phyloP scores from a whole-genome alignment of 2,113 vertebrate species.

The Calidris pugnax region DNA sequence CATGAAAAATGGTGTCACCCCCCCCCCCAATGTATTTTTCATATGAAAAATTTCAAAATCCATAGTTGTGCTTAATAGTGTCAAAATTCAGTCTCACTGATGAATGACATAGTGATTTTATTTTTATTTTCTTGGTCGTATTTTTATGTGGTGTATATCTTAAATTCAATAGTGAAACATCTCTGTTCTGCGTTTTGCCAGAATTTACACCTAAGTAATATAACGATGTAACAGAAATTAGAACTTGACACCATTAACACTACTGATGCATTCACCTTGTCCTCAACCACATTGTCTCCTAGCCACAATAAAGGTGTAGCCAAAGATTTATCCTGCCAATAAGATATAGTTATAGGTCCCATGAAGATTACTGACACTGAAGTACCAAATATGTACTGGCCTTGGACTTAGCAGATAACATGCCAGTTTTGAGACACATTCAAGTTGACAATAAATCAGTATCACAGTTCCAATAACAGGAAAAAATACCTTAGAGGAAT shows the following conservation, averaged over 20 bases:
- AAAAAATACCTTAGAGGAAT: slow-evolving; percentile 31
- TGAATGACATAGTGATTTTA: background rate
- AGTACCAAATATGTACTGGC: slow-evolving; percentile 53
- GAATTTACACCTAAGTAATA: background rate
- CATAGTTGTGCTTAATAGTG: background rate
- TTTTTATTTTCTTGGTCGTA: background rate
- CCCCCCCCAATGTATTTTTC: background rate
- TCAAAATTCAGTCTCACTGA: background rate
- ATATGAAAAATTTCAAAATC: background rate
- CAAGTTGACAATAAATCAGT: slow-evolving; percentile 40
- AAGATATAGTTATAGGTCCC: slow-evolving; percentile 37
- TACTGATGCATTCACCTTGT: background rate
- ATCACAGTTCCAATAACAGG: slow-evolving; percentile 22
- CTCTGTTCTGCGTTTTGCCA: background rate
- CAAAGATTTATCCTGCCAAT: slow-evolving; percentile 47
- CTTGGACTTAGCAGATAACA: slow-evolving; percentile 64
- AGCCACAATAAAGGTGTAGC: slow-evolving; percentile 10
- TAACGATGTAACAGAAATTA: background rate
- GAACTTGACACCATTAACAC: background rate
- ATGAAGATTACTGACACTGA: slow-evolving; percentile 51
- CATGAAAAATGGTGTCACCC: background rate
- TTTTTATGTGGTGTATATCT: background rate
- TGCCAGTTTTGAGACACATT: slow-evolving; percentile 62
- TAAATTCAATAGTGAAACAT: background rate
- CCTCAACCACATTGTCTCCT: background rate